Evolutionary conservation across 53 echinoderm and acorn worm species (phyloP).

Genomic region (Stichopus horrens): DNA sequence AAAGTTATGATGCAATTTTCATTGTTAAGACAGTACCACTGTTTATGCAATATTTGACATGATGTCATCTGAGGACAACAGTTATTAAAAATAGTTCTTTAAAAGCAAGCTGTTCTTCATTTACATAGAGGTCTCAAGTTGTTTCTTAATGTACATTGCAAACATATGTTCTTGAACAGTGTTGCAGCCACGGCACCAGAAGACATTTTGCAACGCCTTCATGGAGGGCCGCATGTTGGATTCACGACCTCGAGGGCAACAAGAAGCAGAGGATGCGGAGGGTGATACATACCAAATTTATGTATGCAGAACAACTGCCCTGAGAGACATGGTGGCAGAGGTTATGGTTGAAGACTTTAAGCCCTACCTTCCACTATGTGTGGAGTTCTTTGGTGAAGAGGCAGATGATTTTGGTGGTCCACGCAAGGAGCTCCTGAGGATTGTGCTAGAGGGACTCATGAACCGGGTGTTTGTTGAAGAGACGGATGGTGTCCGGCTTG

Average conservation of each 20-base stretch:
- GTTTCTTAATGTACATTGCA: no score
- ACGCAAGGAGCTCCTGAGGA: background rate
- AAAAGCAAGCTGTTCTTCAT: no score
- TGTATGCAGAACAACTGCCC: background rate
- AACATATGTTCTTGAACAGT: no score
- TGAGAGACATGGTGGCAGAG: background rate
- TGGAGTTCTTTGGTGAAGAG: constrained; percentile 13
- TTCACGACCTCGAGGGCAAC: background rate
- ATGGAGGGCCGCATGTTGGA: background rate
- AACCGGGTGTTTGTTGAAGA: background rate
- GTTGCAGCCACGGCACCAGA: no score
- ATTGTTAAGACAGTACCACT: no score
- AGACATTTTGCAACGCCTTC: background rate
- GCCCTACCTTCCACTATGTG: background rate
- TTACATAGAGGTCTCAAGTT: no score
- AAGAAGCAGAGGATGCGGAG: background rate
- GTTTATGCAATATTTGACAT: no score
- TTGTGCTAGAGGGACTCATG: background rate
- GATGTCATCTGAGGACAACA: no score
- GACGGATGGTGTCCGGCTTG: background rate
- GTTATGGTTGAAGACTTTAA: background rate
- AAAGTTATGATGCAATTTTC: no score
- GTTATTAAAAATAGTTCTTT: no score
- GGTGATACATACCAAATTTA: background rate
- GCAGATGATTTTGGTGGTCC: background rate